Percentiles rank a stretch among this genome's conserved stretches.
These are phyloP conservation scores for Mechanitis mazaeus DNA, from an alignment of 2,888 invertebrate species.

Conservation along the genomic window DNA sequence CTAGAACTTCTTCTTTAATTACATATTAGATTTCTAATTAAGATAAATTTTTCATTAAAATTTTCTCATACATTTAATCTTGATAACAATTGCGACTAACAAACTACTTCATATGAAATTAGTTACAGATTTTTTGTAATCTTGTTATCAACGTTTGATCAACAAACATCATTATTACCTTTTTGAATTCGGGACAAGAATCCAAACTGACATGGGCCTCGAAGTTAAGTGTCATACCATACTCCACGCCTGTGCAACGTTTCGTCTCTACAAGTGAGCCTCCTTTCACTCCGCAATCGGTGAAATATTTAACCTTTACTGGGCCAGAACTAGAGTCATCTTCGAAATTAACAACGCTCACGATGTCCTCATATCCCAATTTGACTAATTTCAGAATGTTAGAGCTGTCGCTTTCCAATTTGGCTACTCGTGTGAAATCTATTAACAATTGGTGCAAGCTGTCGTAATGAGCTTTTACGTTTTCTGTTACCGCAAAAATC, in stretches of 20 bases:
- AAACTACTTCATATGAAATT: background rate
- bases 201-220: conserved; percentile 78
- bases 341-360: conserved; percentile 78
- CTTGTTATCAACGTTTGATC: no score
- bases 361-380: conserved; percentile 86
- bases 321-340: conserved; percentile 78
- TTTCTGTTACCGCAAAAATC: conserved; percentile 89
- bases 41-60: no score
- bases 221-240: conserved; percentile 80
- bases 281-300: conserved; percentile 80
- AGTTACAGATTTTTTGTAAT: background rate
- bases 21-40: no score
- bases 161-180: conserved; percentile 37
- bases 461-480: conserved; percentile 81
- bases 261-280: conserved; percentile 64
- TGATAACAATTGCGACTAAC: background rate
- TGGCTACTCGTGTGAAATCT: conserved; percentile 85
- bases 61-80: background rate
- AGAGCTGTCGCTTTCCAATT: conserved; percentile 86
- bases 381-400: conserved; percentile 91
- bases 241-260: conserved; percentile 78
- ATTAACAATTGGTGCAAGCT: conserved; percentile 81
- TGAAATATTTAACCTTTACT: conserved; percentile 81
- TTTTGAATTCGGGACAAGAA: conserved; percentile 72
- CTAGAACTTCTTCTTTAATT: background rate